phyloP scores from a whole-genome alignment of 1,140 invertebrate species.

The Glossosoma conforme region DNA sequence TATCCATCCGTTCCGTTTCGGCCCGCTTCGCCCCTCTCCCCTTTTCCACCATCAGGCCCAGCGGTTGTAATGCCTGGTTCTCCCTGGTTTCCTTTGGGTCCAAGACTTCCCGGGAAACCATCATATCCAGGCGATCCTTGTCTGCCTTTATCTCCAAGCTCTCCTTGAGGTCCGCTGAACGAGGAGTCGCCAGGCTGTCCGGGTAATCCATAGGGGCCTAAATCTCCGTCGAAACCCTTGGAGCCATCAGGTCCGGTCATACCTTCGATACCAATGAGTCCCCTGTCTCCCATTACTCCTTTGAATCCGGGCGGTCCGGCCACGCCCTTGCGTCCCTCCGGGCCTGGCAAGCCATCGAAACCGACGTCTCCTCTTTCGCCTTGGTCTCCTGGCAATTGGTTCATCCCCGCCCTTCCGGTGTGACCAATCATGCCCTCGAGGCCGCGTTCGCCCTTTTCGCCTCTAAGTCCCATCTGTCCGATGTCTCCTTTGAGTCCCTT shows the following conservation, averaged over 20 bases:
- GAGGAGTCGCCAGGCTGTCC: slow-evolving; percentile 49
- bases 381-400: slow-evolving; percentile 45
- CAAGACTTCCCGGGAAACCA: slow-evolving; percentile 37
- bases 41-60: slow-evolving; percentile 34
- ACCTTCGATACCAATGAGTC: slow-evolving; percentile 50
- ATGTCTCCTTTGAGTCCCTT: slow-evolving; percentile 56
- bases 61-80: slow-evolving; percentile 38
- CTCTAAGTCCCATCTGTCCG: slow-evolving; percentile 50
- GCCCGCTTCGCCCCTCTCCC: slow-evolving; percentile 32
- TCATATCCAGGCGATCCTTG: slow-evolving; percentile 34
- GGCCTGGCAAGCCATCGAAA: slow-evolving; percentile 35
- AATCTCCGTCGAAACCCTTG: slow-evolving; percentile 45
- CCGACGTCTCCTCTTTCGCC: slow-evolving; percentile 56
- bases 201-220: slow-evolving; percentile 48
- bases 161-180: slow-evolving; percentile 63
- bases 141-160: slow-evolving; percentile 46
- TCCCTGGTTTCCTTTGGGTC: slow-evolving; percentile 33
- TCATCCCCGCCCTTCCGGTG: slow-evolving; percentile 28
- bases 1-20: slow-evolving; percentile 47
- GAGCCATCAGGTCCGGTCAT: slow-evolving; percentile 34
- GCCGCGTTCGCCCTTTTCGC: slow-evolving; percentile 48
- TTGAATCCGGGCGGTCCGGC: slow-evolving; percentile 36
- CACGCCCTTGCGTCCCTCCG: slow-evolving; percentile 44
- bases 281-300: slow-evolving; percentile 37
- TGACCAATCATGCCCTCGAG: slow-evolving; percentile 49